phyloP scores from a whole-genome alignment of 2,113 vertebrate genomes.

The Setophaga petechia region DNA sequence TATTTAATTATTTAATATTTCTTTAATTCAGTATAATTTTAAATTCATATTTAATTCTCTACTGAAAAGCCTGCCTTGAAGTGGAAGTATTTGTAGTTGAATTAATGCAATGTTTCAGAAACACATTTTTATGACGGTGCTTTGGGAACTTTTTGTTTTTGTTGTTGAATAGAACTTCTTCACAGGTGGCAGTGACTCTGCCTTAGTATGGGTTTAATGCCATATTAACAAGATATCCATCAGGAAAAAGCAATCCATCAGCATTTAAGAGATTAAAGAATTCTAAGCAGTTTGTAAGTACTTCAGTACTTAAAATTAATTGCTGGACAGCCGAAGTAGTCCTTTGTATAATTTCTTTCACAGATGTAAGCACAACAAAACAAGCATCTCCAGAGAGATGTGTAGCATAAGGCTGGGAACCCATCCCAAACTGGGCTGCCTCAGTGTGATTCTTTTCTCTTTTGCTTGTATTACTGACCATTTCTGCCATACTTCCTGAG shows the following conservation, averaged over 20 bases:
- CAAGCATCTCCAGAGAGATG: neutral
- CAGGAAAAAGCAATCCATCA: neutral
- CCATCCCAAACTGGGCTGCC: neutral
- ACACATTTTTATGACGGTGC: neutral
- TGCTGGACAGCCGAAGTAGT: neutral
- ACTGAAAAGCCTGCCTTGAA: neutral
- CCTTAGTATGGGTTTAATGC: neutral
- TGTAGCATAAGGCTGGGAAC: neutral
- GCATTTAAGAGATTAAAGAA: neutral
- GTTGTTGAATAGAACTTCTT: neutral
- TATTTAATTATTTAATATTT: neutral
- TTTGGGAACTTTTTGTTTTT: neutral
- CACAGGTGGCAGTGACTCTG: neutral
- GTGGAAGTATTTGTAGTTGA: neutral
- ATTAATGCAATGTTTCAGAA: neutral
- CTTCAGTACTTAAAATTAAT: neutral
- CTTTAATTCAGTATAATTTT: neutral
- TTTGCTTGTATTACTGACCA: neutral
- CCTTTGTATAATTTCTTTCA: neutral
- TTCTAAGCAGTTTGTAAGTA: neutral
- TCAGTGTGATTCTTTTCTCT: accelerated
- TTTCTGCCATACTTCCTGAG: neutral
- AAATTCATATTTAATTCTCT: neutral
- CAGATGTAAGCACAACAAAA: neutral
- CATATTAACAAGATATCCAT: neutral